Conservation (phyloP, 1,140 invertebrate species). For the Trissolcus basalis region DNA sequence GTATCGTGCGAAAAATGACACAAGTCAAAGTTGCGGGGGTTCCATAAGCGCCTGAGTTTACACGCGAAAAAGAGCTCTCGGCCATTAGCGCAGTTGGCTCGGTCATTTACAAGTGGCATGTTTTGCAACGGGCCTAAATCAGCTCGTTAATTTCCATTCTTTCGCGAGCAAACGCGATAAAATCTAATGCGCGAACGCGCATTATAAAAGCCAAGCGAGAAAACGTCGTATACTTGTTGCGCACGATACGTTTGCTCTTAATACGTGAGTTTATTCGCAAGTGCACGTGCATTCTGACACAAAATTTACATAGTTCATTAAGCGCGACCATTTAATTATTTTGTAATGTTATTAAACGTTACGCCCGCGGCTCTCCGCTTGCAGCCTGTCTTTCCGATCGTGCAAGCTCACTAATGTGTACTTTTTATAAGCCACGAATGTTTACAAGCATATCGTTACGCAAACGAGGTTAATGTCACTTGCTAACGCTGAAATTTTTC, state of each 20-base stretch:
- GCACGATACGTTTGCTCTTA: conserved; percentile 27
- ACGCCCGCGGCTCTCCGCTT: conserved; percentile 3
- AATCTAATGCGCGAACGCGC: conserved; percentile 39
- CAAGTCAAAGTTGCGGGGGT: conserved; percentile 31
- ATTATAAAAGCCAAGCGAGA: conserved; percentile 42
- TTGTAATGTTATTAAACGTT: conserved; percentile 44
- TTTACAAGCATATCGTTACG: conserved; percentile 38
- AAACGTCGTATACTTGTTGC: conserved; percentile 45
- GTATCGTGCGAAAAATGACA: conserved; percentile 24
- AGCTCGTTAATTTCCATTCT: conserved; percentile 67
- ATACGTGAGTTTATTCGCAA: conserved; percentile 34
- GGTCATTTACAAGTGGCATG: conserved; percentile 32
- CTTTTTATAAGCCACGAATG: conserved; percentile 16
- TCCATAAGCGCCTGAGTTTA: conserved; percentile 17
- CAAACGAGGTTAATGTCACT: conserved; percentile 40
- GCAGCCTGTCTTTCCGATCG: conserved; percentile 25
- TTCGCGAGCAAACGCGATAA: conserved; percentile 47
- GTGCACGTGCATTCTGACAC: conserved; percentile 24
- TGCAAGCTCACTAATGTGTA: conserved; percentile 22
- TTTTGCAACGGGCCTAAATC: conserved; percentile 57
- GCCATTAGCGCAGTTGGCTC: conserved; percentile 20
- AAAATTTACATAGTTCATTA: conserved; percentile 52
- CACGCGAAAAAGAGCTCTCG: conserved; percentile 12
- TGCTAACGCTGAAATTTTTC: background rate
- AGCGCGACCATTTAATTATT: conserved; percentile 47